These are phyloP conservation scores for Palaemon carinicauda DNA, from an alignment of 1,140 invertebrate genomes.

Conservation along the genomic window DNA sequence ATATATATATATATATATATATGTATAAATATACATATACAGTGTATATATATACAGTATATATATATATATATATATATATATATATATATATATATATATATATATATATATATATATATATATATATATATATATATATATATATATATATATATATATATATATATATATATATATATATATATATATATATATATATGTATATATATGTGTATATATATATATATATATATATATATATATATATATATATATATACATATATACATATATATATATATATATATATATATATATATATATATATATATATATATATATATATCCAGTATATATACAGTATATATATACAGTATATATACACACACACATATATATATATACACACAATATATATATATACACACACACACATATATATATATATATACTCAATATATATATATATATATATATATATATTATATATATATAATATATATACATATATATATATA, in stretches of 20 bases:
- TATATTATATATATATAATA: background rate
- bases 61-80: background rate
- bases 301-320: background rate
- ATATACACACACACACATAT: background rate
- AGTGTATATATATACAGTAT: background rate
- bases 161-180: background rate
- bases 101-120: background rate
- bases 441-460: constrained; percentile 21
- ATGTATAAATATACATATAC: background rate
- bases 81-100: background rate
- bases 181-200: background rate
- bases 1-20: background rate
- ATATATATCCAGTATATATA: background rate
- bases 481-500: background rate
- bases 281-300: background rate
- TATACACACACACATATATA: background rate
- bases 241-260: background rate
- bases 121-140: background rate
- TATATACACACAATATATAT: background rate
- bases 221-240: constrained; percentile 14
- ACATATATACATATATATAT: background rate
- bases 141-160: background rate
- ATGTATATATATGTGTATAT: background rate
- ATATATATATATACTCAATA: background rate
- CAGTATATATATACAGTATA: background rate